Evolutionary conservation across 2,888 invertebrate genomes (phyloP).

Genomic region (Eulithis testata): DNA sequence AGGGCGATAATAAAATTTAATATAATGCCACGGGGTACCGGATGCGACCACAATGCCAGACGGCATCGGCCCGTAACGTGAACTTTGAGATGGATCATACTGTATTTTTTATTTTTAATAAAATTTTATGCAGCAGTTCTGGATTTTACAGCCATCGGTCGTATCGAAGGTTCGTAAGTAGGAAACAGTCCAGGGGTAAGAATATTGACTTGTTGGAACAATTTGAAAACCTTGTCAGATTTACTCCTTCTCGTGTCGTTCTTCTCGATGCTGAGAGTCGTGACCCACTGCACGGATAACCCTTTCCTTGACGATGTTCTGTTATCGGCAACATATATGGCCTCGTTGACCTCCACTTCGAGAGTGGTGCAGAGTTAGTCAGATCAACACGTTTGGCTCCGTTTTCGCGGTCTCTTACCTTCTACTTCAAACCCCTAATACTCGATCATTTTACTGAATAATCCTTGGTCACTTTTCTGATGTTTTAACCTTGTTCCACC

Average conservation of each 20-base stretch:
- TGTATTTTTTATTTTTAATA: constrained; percentile 47
- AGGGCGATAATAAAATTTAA: constrained; percentile 85
- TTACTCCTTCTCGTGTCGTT: too few species aligned
- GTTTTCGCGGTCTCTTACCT: too few species aligned
- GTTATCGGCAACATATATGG: too few species aligned
- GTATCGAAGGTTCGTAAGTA: background rate
- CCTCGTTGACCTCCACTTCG: too few species aligned
- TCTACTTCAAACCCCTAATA: too few species aligned
- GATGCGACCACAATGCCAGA: constrained; percentile 72
- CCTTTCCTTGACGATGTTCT: too few species aligned
- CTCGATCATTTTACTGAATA: too few species aligned
- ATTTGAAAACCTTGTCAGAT: background rate
- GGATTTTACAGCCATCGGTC: constrained; percentile 21
- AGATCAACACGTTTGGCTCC: too few species aligned
- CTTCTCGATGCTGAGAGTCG: too few species aligned
- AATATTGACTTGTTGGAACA: constrained; percentile 6
- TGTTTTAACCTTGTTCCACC: background rate
- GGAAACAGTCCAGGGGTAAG: background rate
- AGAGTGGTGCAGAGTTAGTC: too few species aligned
- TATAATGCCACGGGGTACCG: constrained; percentile 79
- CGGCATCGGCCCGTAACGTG: constrained; percentile 48
- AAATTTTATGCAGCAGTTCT: constrained; percentile 21
- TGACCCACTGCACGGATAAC: too few species aligned
- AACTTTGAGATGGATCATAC: constrained; percentile 42
- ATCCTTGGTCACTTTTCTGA: too few species aligned